Evolutionary conservation across 2,797 vertebrate genomes (phyloP).

Genomic region (Hapalemur alaotrensis): DNA sequence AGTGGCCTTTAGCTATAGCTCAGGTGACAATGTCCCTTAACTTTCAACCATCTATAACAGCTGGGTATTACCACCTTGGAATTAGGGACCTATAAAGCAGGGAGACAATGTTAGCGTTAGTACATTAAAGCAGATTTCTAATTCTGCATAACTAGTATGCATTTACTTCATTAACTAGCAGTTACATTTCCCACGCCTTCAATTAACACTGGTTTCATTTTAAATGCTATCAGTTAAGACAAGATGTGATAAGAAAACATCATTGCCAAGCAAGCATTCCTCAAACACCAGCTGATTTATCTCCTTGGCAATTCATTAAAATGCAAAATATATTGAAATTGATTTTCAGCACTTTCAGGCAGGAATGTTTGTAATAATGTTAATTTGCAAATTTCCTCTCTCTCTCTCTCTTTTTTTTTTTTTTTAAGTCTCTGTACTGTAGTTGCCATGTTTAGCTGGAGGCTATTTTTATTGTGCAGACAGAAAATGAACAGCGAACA

Average conservation of each 20-base stretch:
- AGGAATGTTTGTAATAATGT: slow-evolving; percentile 86
- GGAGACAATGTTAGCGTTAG: slow-evolving; percentile 24
- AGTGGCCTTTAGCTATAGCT: not conserved
- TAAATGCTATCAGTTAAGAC: slow-evolving; percentile 80
- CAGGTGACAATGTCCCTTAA: not conserved
- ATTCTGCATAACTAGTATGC: slow-evolving; percentile 58
- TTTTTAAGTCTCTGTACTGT: slow-evolving; percentile 73
- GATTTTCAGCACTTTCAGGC: slow-evolving; percentile 86
- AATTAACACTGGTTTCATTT: slow-evolving; percentile 83
- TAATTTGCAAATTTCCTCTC: slow-evolving; percentile 85
- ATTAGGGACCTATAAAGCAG: not conserved
- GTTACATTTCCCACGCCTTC: slow-evolving; percentile 80
- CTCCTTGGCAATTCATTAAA: slow-evolving; percentile 85
- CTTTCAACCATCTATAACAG: slow-evolving; percentile 28
- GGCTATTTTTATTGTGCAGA: slow-evolving; percentile 89
- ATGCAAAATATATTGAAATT: slow-evolving; percentile 88
- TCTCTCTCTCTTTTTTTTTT: slow-evolving; percentile 42
- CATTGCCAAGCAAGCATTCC: slow-evolving; percentile 76
- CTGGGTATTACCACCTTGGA: slow-evolving; percentile 6
- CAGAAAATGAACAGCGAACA: slow-evolving; percentile 88
- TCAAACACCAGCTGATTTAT: slow-evolving; percentile 84
- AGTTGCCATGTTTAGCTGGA: slow-evolving; percentile 82
- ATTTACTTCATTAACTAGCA: slow-evolving; percentile 81
- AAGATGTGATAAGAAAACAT: slow-evolving; percentile 81
- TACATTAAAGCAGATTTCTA: slow-evolving; percentile 56